Evolutionary conservation across 2,888 invertebrate genomes (phyloP), one percentile per base, ranked within the genome.

Genomic region (Polydrusus cervinus): DNA sequence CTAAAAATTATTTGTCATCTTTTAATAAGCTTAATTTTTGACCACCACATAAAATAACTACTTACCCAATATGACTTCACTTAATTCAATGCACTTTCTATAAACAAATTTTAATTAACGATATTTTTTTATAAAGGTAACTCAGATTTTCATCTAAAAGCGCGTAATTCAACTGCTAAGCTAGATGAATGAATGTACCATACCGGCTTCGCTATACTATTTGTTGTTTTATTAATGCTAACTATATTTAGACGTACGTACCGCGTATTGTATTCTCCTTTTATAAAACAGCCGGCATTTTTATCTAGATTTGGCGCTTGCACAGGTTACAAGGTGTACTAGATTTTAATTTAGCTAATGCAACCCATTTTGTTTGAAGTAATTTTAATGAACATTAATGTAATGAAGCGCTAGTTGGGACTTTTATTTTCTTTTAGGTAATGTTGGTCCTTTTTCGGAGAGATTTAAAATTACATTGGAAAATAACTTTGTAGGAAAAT

Each of bases 261-360:
- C 11, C 34, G 14, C 55, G 20, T 55, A 55, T 55, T 55, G 51
- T 51, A 13, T 51, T 25, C 16, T 51, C 16, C 18, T 5, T 11
- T 34, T 55, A 34, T 55, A 14, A 53, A 53, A 53, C 55, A 55
- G 55, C n/a, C n/a, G n/a, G 34, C 30, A 55, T 30, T 55, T 55
- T 55, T 55, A 55, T 55, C 55, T 55, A 55, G 55, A 55, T 55
- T 34, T 34, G 34, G 55, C 10, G 34, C 55, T 55, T 53, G 25
- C 53, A 53, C 34, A 55, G 30, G 14, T 55, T 55, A 55, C 55
- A 55, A 55, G 55, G 55, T 55, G 34, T 55, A 34, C 55, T 14
- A 14, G 55, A 55, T 55, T 55, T 55, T 55, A 34, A 55, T 55
- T 55, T 55, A 14, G 14, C 34, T 55, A 55, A 55, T 30, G 55